Evolutionary conservation across 2,797 vertebrate genomes (phyloP).

Genomic region (Cygnus olor): DNA sequence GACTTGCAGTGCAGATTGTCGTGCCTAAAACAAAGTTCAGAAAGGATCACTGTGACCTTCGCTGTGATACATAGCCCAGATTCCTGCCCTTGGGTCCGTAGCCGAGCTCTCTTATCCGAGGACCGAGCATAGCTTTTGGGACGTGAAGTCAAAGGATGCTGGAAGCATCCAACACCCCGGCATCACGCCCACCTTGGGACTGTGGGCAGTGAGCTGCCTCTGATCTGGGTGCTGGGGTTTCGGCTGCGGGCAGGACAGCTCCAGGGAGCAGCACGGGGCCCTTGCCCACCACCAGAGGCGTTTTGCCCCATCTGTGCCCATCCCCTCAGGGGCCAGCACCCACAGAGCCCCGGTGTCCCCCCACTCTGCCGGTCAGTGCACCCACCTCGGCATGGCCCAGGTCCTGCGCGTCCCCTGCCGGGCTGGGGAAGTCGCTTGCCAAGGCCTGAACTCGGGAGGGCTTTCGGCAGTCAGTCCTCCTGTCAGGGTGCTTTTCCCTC

Average conservation of each 20-base stretch:
- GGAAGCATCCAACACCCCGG: background rate
- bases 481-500: background rate
- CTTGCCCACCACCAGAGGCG: too few relatives aligned
- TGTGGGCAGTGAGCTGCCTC: too few relatives aligned
- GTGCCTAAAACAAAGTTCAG: background rate
- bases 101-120: background rate
- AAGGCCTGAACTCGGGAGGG: background rate
- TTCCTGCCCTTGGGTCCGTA: background rate
- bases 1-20: background rate
- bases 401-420: background rate
- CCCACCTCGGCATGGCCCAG: too few relatives aligned
- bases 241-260: too few relatives aligned
- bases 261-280: too few relatives aligned
- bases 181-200: background rate
- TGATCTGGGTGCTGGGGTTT: too few relatives aligned
- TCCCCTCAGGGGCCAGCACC: too few relatives aligned
- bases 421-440: background rate
- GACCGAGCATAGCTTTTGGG: background rate
- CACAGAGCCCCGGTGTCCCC: too few relatives aligned
- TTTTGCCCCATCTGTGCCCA: too few relatives aligned
- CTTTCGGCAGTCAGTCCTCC: background rate
- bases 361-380: too few relatives aligned
- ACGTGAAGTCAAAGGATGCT: background rate
- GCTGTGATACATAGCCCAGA: background rate
- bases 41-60: background rate